Base-by-base conservation (phyloP, 2,888 invertebrate species). In the Drosophila lutescens region DNA sequence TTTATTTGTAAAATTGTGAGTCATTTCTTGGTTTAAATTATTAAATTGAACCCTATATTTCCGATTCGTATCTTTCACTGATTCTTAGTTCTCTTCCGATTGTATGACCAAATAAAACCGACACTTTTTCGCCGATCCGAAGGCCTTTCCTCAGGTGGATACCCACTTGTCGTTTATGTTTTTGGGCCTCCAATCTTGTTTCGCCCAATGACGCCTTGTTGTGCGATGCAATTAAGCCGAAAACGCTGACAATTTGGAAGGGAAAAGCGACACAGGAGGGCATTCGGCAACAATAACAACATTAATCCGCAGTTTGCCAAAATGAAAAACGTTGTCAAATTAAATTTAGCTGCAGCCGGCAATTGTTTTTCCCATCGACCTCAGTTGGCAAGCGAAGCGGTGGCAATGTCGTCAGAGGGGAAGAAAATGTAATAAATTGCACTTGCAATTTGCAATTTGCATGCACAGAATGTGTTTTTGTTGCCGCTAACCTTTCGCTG, bases 341-440 rank as follows among this genome's bases (percentile, higher is more conserved):
- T 82, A 88, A 77, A 84, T 86, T 71, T 88, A 83, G 87, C 54
- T 60, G 60, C 84, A 70, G 71, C 70, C 78, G 75, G 65, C 79
- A 40, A 63, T 59, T 68, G 56, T 75, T 73, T 62, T 65, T 69
- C 54, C 46, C 41, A 36, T 43, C 10, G 13, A 38, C 55, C 63
- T 23, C n/a, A 46, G 23, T 68, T 79, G 71, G 75, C 75, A 74
- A 63, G 40, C 43, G 41, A 41, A 38, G 40, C 43, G 34, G 13
- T 46, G 70, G 51, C 70, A 72, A 77, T 79, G 82, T 62, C 88
- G 86, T 75, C 85, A 86, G 61, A 67, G 44, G 38, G 44, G 44
- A 32, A 44, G 44, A 34, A 20, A 40, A 65, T 65, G 60, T 71
- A 86, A 86, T 80, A 80, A 86, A 83, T 86, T 88, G 66, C 70